Conservation (phyloP, 2,888 invertebrate species). For the Lochmaea crataegi region DNA sequence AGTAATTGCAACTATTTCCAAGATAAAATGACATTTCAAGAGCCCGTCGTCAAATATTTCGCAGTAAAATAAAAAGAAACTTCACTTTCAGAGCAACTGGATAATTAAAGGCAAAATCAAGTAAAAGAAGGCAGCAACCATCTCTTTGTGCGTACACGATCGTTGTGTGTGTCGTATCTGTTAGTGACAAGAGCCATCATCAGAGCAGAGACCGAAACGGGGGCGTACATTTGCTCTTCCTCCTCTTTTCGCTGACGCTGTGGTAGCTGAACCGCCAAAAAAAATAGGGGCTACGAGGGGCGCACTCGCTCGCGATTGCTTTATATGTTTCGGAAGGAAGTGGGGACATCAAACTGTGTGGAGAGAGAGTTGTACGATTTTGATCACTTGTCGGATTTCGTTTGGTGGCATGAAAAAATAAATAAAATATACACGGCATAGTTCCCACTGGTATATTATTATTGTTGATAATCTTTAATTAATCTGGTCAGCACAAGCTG, state of each 20-base stretch:
- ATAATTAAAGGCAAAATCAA: conserved; percentile 49
- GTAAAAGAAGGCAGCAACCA: conserved; percentile 54
- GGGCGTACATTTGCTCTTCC: conserved; percentile 35
- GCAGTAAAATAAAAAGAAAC: conserved; percentile 36
- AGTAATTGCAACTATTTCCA: too few relatives aligned
- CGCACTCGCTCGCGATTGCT: conserved; percentile 42
- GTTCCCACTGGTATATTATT: too few relatives aligned
- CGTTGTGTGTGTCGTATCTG: conserved; percentile 48
- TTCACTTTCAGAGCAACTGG: conserved; percentile 55
- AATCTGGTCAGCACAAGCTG: too few relatives aligned
- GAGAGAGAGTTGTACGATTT: conserved; percentile 1
- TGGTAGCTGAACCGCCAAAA: conserved; percentile 54
- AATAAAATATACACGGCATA: neutral
- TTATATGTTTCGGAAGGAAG: conserved; percentile 63
- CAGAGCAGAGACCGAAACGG: conserved; percentile 48
- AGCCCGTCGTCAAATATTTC: neutral
- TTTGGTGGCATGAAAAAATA: neutral
- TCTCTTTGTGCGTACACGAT: conserved; percentile 58
- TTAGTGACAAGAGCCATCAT: conserved; percentile 59
- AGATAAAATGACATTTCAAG: neutral
- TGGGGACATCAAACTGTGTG: conserved; percentile 45
- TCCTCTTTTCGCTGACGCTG: conserved; percentile 46
- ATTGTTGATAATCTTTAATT: too few relatives aligned
- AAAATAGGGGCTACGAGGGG: conserved; percentile 48
- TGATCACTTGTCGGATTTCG: conserved; percentile 5